Percentiles rank a stretch among this genome's conserved stretches.
Conservation (phyloP, 2,888 invertebrate species). For the Melitaea athalia region DNA sequence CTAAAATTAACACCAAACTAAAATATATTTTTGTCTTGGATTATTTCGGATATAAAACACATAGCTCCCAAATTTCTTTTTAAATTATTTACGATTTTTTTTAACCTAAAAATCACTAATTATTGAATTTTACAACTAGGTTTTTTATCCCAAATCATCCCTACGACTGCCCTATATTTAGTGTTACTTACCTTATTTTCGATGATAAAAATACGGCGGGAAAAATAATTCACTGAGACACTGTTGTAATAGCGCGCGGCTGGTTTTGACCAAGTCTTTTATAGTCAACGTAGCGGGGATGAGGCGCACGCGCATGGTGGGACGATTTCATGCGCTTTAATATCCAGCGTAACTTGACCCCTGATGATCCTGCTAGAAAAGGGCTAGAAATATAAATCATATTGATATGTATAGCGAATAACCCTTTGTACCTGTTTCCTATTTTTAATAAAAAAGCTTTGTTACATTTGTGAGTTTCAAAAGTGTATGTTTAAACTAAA, state of each 20-base stretch:
- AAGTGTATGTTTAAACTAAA: no score
- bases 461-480: no score
- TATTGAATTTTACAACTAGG: neutral
- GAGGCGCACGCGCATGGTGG: constrained; percentile 63
- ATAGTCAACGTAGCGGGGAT: constrained; percentile 78
- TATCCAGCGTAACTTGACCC: constrained; percentile 25
- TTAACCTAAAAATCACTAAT: neutral
- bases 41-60: neutral
- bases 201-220: constrained; percentile 72
- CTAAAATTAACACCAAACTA: neutral
- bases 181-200: constrained; percentile 75
- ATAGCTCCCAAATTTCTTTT: neutral
- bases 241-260: constrained; percentile 81
- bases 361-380: constrained; percentile 26
- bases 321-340: constrained; percentile 43
- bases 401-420: neutral
- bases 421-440: neutral
- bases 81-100: neutral
- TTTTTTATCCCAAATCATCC: constrained; percentile 53
- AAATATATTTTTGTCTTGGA: neutral
- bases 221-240: constrained; percentile 78
- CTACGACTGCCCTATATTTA: constrained; percentile 49
- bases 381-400: constrained; percentile 9
- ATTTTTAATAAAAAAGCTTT: neutral
- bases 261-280: constrained; percentile 74